These are phyloP conservation scores for Rhopalosiphum nymphaeae DNA, from an alignment of 2,888 invertebrate species.

Conservation along the genomic window DNA sequence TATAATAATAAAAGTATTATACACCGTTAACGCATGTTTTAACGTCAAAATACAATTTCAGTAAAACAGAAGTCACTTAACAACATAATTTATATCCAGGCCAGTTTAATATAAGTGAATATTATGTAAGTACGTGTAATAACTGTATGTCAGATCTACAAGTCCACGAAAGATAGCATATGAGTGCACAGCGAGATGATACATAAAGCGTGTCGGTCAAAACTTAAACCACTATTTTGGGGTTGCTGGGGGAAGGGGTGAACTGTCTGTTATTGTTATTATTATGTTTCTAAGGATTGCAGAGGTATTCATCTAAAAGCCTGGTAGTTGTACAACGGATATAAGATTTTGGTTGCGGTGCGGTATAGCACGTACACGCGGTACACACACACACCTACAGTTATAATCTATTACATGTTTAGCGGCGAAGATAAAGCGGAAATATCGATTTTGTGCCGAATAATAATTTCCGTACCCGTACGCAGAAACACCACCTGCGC, in stretches of 20 bases:
- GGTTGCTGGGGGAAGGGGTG: neutral
- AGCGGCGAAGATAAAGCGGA: neutral
- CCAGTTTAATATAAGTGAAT: neutral
- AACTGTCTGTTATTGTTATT: neutral
- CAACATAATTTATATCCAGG: neutral
- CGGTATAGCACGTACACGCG: neutral
- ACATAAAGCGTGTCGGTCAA: neutral
- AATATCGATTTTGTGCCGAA: slow-evolving; percentile 41
- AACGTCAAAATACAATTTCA: neutral
- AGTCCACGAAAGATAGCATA: neutral
- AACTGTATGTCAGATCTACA: neutral
- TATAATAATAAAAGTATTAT: neutral
- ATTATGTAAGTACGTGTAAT: neutral
- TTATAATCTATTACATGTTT: slow-evolving; percentile 37
- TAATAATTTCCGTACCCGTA: neutral
- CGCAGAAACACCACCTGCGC: neutral
- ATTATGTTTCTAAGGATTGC: neutral
- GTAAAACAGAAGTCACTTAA: neutral
- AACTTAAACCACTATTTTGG: neutral
- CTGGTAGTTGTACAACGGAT: neutral
- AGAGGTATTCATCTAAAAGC: neutral
- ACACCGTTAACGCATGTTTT: neutral
- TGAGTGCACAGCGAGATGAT: neutral
- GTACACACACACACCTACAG: neutral
- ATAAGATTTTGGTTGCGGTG: slow-evolving; percentile 25